Evolutionary conservation across 2,888 invertebrate species (phyloP), one percentile per base, ranked within the genome.

Genomic region (Platycheirus albimanus): DNA sequence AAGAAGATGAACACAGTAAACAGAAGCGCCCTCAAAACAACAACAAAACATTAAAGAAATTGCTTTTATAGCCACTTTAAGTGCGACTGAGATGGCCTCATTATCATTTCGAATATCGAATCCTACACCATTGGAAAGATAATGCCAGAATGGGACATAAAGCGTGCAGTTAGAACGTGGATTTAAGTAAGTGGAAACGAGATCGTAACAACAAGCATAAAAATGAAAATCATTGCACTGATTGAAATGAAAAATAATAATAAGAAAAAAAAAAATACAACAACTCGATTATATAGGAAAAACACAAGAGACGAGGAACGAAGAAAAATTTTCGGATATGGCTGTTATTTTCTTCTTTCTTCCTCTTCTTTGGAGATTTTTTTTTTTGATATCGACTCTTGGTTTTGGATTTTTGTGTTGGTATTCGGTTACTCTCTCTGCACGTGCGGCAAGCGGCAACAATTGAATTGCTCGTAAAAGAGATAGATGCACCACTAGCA

Each of bases 131-230:
- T 43, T 61, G 38, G 30, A 66, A 43, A 79, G 75, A 84, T 84
- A 84, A 84, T 83, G 89, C 87, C 86, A 90, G 90, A 91, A 90
- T 90, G 89, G 90, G 90, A 91, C 89, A 90, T 90, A 89, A 89
- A 90, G 89, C 89, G 88, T 89, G 88, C 88, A 89, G 88, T 89
- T 88, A 90, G 89, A 90, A 91, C 88, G 89, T 88, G 89, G 89
- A 90, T 91, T 91, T 91, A 91, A 90, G 90, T 90, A 90, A 90
- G 90, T 90, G 91, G 91, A 90, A 90, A 90, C 90, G 90, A 91
- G 90, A 90, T 90, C 90, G 90, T 90, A 89, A 90, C 89, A 89
- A 89, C 87, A 87, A 87, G 89, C 88, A 90, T 90, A 88, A 89
- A 90, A 90, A 90, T 90, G 89, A 90, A 90, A 90, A 90, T 89